A percentile compares a stretch with the other conserved stretches of the same genome.
These are phyloP conservation scores for Tetrax tetrax DNA, from an alignment of 2,113 vertebrate genomes.

Conservation along the genomic window DNA sequence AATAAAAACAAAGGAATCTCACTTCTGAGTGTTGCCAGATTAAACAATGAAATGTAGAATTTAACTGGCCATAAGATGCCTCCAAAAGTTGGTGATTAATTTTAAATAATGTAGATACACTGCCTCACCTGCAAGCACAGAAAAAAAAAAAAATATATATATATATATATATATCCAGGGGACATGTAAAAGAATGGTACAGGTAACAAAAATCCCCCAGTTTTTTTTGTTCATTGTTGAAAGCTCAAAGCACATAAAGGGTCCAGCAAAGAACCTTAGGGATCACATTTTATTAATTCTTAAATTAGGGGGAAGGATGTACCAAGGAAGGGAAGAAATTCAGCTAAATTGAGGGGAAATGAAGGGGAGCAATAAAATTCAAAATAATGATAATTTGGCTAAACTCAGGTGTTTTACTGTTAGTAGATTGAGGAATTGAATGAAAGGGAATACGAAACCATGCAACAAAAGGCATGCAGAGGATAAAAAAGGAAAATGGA, in stretches of 20 bases:
- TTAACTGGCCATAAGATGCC: neutral
- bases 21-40: neutral
- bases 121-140: neutral
- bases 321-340: conserved; percentile 38
- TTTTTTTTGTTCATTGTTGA: neutral
- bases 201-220: neutral
- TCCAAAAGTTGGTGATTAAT: neutral
- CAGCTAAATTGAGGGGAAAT: conserved; percentile 19
- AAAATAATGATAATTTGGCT: conserved; percentile 16
- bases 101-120: neutral
- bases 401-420: neutral
- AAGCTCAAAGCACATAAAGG: conserved; percentile 21
- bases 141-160: neutral
- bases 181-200: neutral
- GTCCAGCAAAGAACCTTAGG: neutral
- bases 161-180: neutral
- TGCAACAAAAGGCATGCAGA: neutral
- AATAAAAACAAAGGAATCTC: neutral
- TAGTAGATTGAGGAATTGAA: neutral
- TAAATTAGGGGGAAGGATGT: conserved; percentile 17
- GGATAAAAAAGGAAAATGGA: neutral
- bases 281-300: neutral
- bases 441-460: neutral
- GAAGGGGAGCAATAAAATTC: conserved; percentile 37
- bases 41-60: neutral